Evolutionary conservation across 2,797 vertebrate species (phyloP).

Genomic region (Sebastes hubbsi): DNA sequence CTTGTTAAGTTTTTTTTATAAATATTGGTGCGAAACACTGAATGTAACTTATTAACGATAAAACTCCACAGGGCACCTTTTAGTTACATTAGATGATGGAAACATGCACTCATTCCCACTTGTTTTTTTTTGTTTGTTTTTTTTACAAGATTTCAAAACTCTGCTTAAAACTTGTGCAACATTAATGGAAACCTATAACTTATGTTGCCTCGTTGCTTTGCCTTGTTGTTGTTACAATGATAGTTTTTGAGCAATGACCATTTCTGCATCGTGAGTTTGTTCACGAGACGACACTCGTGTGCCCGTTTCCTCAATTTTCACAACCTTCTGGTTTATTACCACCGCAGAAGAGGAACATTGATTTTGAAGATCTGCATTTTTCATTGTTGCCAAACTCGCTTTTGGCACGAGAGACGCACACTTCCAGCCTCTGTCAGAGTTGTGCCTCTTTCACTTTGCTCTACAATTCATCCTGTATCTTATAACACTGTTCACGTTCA

Average conservation of each 20-base stretch:
- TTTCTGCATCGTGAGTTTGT: not conserved
- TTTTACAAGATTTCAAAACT: not conserved
- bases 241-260: not conserved
- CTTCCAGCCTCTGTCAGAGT: too few relatives aligned
- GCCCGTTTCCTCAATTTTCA: not conserved
- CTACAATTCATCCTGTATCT: too few relatives aligned
- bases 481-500: too few relatives aligned
- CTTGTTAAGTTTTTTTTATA: too few relatives aligned
- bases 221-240: not conserved
- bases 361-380: not conserved
- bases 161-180: not conserved
- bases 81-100: not conserved
- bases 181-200: not conserved
- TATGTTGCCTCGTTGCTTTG: not conserved
- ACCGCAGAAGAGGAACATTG: not conserved
- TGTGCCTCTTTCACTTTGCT: too few relatives aligned
- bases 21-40: not conserved
- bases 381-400: not conserved
- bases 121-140: not conserved
- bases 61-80: not conserved
- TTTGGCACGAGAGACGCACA: not conserved
- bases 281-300: not conserved
- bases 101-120: not conserved
- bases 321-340: not conserved
- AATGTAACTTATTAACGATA: not conserved